Base-by-base conservation (phyloP, 2,888 invertebrate species). In the Drosophila monieri region DNA sequence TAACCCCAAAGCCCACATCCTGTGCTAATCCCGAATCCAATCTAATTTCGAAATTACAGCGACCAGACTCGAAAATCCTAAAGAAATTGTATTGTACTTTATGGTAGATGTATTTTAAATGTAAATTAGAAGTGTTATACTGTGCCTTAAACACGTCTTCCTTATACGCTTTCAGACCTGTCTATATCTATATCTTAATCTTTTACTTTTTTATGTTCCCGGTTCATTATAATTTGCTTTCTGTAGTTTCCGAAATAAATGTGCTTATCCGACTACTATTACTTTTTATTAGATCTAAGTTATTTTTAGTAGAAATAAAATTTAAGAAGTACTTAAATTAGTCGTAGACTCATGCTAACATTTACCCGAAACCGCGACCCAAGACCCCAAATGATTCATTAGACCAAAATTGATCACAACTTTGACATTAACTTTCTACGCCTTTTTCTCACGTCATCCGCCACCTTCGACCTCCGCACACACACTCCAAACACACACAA, bases 401-500 rank as follows among this genome's bases (percentile, higher is more conserved):
- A 43, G 46, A 32, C 68, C 70, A 65, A 84, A 84, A 77, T 86
- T 80, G 46, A 70, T 58, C 73, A 57, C 75, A 69, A 69, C 44
- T 66, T 64, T 85, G 73, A 86, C 84, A 86, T 83, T 77, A 80
- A 83, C 88, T 88, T 81, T 83, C 76, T 83, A 74, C 85, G 62
- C 70, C 88, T 83, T 83, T 79, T 83, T 70, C 88, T 88, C 81
- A 81, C 88, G 52, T 73, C 81, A 72, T 53, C 21, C 23, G 41
- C 54, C 64, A 80, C 58, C 67, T 65, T 60, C 61, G 55, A 83
- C 56, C 60, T 61, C 55, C 49, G 47, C 27, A 65, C 12, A 43
- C 56, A 32, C 48, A 41, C 52, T 35, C 49, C 12, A 30, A 21
- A 70, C 62, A 54, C 39, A 56, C 52, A 67, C 75, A 64, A 18